Percentiles rank a stretch among this genome's conserved stretches.
Conservation (phyloP, 23 tunicate genomes). For the Styela plicata region DNA sequence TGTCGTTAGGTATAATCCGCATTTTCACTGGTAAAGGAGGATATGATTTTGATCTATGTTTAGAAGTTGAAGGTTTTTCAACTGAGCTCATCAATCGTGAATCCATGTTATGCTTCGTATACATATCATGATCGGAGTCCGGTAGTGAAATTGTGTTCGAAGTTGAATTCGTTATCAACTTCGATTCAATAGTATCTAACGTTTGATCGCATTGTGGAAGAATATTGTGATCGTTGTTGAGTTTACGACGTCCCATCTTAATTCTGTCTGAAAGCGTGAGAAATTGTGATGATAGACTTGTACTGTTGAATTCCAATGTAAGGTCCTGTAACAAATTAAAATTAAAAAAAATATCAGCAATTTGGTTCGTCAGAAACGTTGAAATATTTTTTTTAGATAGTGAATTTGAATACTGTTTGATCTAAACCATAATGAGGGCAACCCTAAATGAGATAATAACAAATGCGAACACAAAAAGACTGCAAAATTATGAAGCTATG, state of each 20-base stretch:
- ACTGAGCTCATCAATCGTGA: background rate
- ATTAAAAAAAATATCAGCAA: too few species aligned
- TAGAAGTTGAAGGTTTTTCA: background rate
- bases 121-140: background rate
- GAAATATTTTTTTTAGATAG: too few species aligned
- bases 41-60: background rate
- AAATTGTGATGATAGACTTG: background rate
- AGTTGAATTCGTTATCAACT: background rate
- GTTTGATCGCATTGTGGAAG: background rate
- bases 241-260: constrained; percentile 12
- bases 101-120: background rate
- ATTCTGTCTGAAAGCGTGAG: constrained; percentile 24
- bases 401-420: too few species aligned
- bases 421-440: too few species aligned
- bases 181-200: background rate
- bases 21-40: background rate
- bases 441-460: too few species aligned
- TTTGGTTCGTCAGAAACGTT: too few species aligned
- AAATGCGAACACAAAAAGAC: too few species aligned
- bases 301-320: background rate
- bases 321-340: background rate
- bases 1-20: background rate
- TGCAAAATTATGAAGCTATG: too few species aligned
- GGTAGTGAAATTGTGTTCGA: constrained; percentile 1
- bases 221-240: background rate